Evolutionary conservation across 2,888 invertebrate species (phyloP), one percentile per base, ranked within the genome.

Genomic region (Hanleya hanleyi): DNA sequence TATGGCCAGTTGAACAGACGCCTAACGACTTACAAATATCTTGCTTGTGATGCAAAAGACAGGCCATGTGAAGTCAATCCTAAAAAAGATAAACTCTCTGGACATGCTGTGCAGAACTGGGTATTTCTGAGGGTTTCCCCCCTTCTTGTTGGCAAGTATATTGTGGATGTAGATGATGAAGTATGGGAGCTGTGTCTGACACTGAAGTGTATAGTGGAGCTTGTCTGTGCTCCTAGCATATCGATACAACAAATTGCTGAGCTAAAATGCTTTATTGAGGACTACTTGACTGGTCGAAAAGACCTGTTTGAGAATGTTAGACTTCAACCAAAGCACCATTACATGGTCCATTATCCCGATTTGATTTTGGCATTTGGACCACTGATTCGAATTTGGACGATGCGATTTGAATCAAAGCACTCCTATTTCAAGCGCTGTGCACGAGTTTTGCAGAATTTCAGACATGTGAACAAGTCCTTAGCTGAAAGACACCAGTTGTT

Each of bases 391-490:
- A 0, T 32, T 12, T 64, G 64, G 64, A 64, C 64, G 3, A 32
- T 64, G 32, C 26, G 36, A 15, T 29, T 64, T 26, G 33, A 64
- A 64, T 35, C 33, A 32, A 64, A 64, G 35, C 64, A 64, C 35
- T 64, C 64, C 22, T 64, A 64, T 35, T 64, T 64, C 1, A 64
- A 64, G 33, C 26, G 36, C 9, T 64, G 64, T 64, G 64, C 22
- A 64, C 9, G 64, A 29, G 12, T n/a, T n/a, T 64, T 32, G 15
- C 64, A 64, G n/a, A 64, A 64, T 35, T 64, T 64, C 33, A 64
- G 35, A 64, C 29, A 64, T 64, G 35, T 64, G 15, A 22, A 36
- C 15, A 15, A 35, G 15, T 33, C 64, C 15, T 12, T 64, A 35
- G 26, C 64, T 32, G 33, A 35, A 35, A 26, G 33, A 64, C 64